Evolutionary conservation across 1,140 invertebrate species (phyloP).

Genomic region (Tribolium madens): DNA sequence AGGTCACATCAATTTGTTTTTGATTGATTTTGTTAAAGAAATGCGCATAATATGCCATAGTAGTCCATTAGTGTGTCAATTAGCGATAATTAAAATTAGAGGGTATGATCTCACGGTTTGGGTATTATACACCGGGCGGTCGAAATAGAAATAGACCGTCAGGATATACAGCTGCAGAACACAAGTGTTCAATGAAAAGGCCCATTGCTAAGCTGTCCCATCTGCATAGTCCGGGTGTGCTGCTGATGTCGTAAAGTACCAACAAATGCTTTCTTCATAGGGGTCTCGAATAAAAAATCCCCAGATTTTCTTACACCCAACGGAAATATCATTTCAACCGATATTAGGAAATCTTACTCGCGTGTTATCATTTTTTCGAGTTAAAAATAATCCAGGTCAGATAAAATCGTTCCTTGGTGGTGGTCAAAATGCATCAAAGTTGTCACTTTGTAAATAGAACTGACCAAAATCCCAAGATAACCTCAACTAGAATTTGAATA

Average conservation of each 20-base stretch:
- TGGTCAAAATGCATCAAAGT: not conserved
- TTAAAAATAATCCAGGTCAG: not conserved
- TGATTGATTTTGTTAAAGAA: conserved; percentile 18
- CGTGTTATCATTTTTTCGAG: not conserved
- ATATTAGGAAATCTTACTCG: not conserved
- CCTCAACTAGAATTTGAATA: conserved; percentile 9
- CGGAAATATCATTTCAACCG: not conserved
- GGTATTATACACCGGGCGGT: conserved; percentile 19
- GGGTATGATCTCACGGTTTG: conserved; percentile 22
- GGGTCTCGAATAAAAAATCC: conserved; percentile 6
- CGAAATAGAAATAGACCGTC: conserved; percentile 43
- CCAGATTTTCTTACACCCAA: not conserved
- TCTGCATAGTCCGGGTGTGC: conserved; percentile 44
- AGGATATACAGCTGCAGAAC: conserved; percentile 44
- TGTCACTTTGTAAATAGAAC: conserved; percentile 7
- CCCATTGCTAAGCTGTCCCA: conserved; percentile 40
- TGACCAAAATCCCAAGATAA: conserved; percentile 29
- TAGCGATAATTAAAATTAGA: not conserved
- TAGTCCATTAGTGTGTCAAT: too few species aligned
- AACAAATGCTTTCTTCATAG: conserved; percentile 37
- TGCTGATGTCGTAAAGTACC: conserved; percentile 37
- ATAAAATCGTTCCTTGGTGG: not conserved
- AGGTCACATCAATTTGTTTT: conserved; percentile 18
- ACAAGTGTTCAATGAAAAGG: conserved; percentile 46
- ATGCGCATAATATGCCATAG: conserved; percentile 3